Base-by-base conservation (phyloP, 2,113 vertebrate genomes). In the Seriola rivoliana region DNA sequence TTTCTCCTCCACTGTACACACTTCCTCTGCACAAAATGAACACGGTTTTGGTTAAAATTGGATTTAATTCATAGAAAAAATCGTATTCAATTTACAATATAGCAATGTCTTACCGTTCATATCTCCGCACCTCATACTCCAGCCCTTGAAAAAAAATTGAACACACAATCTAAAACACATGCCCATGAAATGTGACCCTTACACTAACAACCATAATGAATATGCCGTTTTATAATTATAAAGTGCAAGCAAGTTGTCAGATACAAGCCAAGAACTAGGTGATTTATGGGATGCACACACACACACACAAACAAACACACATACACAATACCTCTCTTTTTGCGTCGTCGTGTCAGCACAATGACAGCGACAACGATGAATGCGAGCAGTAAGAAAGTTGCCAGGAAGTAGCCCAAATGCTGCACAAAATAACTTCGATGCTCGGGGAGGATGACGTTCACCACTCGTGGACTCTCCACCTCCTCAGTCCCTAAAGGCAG, bases 371-470 rank as follows among this genome's bases (percentile, higher is more conserved):
- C 91, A 23, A 97, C 93, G 60, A 99, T 87, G 25, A 99, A 75
- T 2, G 96, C 78, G 85, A 99, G 96, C 69, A 99, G 95, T 32
- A 99, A 81, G 78, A 98, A 94, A 0, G 96, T 96, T 1, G 96
- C 96, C 95, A 99, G 93, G 92, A 99, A 90, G 76, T 98, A 99
- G 69, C 97, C 97, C 90, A 97, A 87, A 92, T 98, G 98, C 90
- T 99, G 97, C 91, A 98, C 93, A 34, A 98, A 97, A 75, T 97
- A 96, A 42, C 95, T 63, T 3, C 95, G 94, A 75, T 95, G 88
- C 92, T 99, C 98, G 0, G 97, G 97, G 36, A 99, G 95, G 86
- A 98, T 97, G 89, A 98, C 96, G 0, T 97, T 99, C 68, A 99
- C 96, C 7, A 99, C 96, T 0, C 93, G 97, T 66, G 96, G 94